These are phyloP conservation scores for Muscicapa comitata DNA, from an alignment of 2,797 vertebrate species.

Conservation along the genomic window DNA sequence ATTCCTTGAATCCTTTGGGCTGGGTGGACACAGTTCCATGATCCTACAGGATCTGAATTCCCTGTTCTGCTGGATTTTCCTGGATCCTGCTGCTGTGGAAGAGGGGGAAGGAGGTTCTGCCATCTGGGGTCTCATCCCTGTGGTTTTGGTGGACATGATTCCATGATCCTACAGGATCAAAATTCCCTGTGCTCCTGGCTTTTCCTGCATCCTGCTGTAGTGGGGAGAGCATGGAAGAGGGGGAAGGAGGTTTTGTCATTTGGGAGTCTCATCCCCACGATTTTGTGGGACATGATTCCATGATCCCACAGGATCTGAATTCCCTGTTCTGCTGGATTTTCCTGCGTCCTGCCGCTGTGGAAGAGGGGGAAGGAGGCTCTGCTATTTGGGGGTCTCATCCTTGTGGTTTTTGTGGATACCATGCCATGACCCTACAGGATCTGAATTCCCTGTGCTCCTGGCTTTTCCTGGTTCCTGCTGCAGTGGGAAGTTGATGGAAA, in stretches of 20 bases:
- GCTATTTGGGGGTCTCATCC: neutral
- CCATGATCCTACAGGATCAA: neutral
- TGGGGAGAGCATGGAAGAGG: neutral
- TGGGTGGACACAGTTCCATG: too few species aligned
- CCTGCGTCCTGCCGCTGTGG: neutral
- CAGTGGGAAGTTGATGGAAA: neutral
- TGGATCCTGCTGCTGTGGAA: neutral
- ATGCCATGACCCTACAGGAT: too few species aligned
- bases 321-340: too few species aligned
- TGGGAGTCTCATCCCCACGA: neutral
- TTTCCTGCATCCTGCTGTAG: neutral
- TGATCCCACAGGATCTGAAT: too few species aligned
- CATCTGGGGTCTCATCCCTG: neutral
- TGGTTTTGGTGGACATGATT: fast-evolving
- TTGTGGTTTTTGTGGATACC: fast-evolving
- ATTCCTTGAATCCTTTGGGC: neutral
- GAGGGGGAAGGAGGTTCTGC: fast-evolving
- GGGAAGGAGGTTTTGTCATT: neutral
- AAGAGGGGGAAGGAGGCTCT: fast-evolving
- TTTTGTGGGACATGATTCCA: fast-evolving
- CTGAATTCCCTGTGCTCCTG: fast-evolving
- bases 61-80: too few species aligned
- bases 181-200: fast-evolving
- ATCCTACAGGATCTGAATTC: neutral
- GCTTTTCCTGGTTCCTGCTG: neutral